Conservation (phyloP, 2,797 vertebrate genomes). For the Octomys mimax region DNA sequence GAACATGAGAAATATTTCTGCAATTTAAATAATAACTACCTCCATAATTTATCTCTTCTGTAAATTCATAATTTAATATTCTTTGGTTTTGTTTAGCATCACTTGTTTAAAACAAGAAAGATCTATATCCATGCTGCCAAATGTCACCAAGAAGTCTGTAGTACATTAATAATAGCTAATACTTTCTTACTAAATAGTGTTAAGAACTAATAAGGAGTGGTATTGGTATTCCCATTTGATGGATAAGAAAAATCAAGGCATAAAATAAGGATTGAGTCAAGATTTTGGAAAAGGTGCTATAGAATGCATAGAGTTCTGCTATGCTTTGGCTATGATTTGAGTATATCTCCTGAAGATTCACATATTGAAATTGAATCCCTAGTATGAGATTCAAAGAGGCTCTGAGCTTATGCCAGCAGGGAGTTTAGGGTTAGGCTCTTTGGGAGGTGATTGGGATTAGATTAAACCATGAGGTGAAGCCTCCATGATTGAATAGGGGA, state of each 20-base stretch:
- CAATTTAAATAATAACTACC: slow-evolving; percentile 86
- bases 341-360: too few relatives aligned
- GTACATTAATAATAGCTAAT: slow-evolving; percentile 72
- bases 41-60: slow-evolving; percentile 83
- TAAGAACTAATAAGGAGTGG: slow-evolving; percentile 47
- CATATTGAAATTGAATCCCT: not conserved
- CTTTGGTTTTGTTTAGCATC: slow-evolving; percentile 82
- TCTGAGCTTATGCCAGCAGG: not conserved
- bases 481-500: not conserved
- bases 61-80: slow-evolving; percentile 84
- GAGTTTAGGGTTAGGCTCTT: not conserved
- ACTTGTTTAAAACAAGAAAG: slow-evolving; percentile 81
- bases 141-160: slow-evolving; percentile 64
- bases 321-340: not conserved
- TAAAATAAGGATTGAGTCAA: not conserved
- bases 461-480: not conserved
- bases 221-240: slow-evolving; percentile 54
- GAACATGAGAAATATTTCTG: slow-evolving; percentile 85
- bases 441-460: not conserved
- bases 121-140: slow-evolving; percentile 75
- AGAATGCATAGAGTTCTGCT: not conserved
- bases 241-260: slow-evolving; percentile 57
- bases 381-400: not conserved
- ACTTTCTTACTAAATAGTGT: slow-evolving; percentile 32
- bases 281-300: not conserved